Evolutionary conservation across 2,797 vertebrate genomes (phyloP), one percentile per base, ranked within the genome.

Genomic region (Ctenosaura bakeri): DNA sequence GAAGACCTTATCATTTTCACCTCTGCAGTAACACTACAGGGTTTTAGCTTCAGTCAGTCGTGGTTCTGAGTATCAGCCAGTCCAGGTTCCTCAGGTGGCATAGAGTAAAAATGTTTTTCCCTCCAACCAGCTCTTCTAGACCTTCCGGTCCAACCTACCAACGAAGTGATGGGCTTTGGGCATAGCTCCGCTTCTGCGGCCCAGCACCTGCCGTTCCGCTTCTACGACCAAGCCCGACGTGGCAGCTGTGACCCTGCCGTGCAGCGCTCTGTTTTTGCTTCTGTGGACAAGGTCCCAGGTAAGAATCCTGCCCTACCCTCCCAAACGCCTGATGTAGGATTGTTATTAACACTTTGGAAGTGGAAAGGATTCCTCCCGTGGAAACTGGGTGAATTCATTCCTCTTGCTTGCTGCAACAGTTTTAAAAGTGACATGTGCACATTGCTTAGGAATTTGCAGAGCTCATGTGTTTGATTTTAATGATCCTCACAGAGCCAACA

Each of bases 261-360:
- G 4, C 98, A 97, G 69, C 98, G 98, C 91, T 98, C 99, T 0
- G 98, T 99, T 71, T 99, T 99, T 69, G 98, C 98, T 0, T 98
- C 98, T 0, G 98, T 99, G n/a, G 99, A 99, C 96, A 99, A 99
- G 97, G 99, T 99, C 62, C 99, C 99, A 98, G 99, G 99, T 99
- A 96, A 97, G 95, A 38, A 35, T 64, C 7, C 4, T 18, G 14
- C 54, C 42, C 13, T 64, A 18, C 32, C 2, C 22, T 1, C 32
- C 3, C 20, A 6, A 13, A 26, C 29, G 42, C 29, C 83, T 81
- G 10, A n/a, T 18, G 13, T 50, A 46, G 56, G 54, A 12, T 59
- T 24, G 1, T n/a, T 9, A 16, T 42, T 2, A 12, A 16, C 38
- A 8, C 14, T 42, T 20, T 13, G 4, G 14, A 26, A 64, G 54